Evolutionary conservation across 2,888 invertebrate genomes (phyloP).

Genomic region (Drosophila prostipennis): DNA sequence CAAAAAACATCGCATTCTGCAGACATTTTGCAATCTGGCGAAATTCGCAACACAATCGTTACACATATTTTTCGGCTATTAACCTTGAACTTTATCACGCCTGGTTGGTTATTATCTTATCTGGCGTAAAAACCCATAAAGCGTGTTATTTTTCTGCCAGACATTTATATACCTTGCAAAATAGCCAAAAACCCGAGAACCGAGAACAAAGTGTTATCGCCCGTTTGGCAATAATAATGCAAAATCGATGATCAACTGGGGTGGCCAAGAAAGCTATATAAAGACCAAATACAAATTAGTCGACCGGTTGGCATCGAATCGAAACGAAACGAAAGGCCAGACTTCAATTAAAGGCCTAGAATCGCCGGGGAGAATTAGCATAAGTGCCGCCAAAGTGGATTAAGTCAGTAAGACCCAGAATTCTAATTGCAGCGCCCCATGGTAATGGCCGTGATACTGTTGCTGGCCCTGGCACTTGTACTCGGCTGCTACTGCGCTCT

Average conservation of each 20-base stretch:
- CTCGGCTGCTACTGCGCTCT: conserved; percentile 81
- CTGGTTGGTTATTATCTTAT: conserved; percentile 64
- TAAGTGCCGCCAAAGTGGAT: conserved; percentile 42
- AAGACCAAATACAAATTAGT: conserved; percentile 35
- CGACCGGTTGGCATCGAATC: conserved; percentile 35
- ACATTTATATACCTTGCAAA: conserved; percentile 33
- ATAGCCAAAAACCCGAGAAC: conserved; percentile 23
- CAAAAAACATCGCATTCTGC: conserved; percentile 7
- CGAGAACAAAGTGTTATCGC: conserved; percentile 55
- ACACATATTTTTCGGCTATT: conserved; percentile 47
- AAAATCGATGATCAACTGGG: conserved; percentile 47
- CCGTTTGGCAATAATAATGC: conserved; percentile 56
- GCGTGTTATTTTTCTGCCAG: conserved; percentile 41
- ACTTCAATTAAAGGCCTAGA: conserved; percentile 62
- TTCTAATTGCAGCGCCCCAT: conserved; percentile 60
- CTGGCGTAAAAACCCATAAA: conserved; percentile 37
- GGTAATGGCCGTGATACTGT: conserved; percentile 83
- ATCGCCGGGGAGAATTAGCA: conserved; percentile 57
- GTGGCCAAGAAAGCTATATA: conserved; percentile 28
- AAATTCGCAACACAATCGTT: conserved; percentile 41
- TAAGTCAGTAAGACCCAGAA: conserved; percentile 9
- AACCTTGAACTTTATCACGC: conserved; percentile 72
- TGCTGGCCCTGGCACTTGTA: conserved; percentile 80
- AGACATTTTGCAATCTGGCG: conserved; percentile 23
- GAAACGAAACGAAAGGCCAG: conserved; percentile 23